Evolutionary conservation across 1,140 invertebrate species (phyloP), one percentile per base, ranked within the genome.

Genomic region (Zophobas atratus): DNA sequence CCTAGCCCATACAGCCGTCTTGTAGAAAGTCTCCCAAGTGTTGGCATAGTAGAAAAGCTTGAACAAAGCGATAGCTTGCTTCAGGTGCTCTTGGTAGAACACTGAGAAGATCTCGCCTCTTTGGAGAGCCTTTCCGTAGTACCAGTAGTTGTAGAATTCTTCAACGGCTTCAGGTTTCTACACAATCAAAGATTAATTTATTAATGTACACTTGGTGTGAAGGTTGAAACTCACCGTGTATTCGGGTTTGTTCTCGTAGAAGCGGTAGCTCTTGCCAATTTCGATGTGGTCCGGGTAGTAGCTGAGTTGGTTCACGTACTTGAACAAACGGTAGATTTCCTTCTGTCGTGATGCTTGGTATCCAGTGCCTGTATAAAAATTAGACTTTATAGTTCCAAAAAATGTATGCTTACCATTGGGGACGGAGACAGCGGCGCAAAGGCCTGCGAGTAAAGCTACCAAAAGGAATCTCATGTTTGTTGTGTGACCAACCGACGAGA

Each of bases 11-110:
- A 89, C 89, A 1, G 91, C 91, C 6, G 90, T 91, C 77, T 90
- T 90, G 84, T 91, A 90, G 87, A 93, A 93, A 36, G 89, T 89
- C 34, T 90, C 88, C 80, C 89, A 93, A 84, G 91, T 90, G 83
- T 92, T 91, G 46, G 91, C 91, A 80, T 88, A 88, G 87, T 90
- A 90, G 35, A 93, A 85, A 1, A 92, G 82, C 33, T 88, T 86
- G 89, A 91, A 92, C 33, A 92, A 85, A 1, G 86, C 82, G 32
- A 89, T 84, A 48, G 90, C 90, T 82, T 93, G 89, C 1, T 89
- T 84, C 33, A 89, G 84, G 60, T 92, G 89, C 38, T 88, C 86
- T 1, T 86, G 81, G 79, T 90, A 85, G 83, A 85, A 87, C 79
- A 88, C 85, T 0, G 88, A 88, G 75, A 86, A 89, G 1, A 88